These are phyloP conservation scores for Callionymus lyra DNA, from an alignment of 2,113 vertebrate species.

Conservation along the genomic window DNA sequence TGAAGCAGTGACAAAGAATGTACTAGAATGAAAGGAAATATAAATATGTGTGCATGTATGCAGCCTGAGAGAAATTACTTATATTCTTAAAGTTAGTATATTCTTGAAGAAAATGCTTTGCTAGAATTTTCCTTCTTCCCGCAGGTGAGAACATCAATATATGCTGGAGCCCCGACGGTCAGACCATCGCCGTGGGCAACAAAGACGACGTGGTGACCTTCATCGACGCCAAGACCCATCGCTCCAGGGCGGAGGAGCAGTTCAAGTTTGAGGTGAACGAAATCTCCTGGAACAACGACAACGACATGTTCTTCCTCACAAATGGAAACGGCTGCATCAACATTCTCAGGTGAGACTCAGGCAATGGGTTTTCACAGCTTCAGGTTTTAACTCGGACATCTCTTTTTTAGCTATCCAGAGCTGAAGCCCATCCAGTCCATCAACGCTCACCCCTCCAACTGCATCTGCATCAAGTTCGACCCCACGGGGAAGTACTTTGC, in stretches of 20 bases:
- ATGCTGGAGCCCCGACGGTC: constrained; percentile 96
- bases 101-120: too few species aligned
- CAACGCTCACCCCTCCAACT: constrained; percentile 97
- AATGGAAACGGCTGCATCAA: constrained; percentile 98
- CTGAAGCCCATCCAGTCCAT: constrained; percentile 97
- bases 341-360: constrained; percentile 77
- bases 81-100: too few species aligned
- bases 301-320: constrained; percentile 97
- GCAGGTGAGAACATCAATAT: constrained; percentile 97
- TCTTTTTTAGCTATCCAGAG: constrained; percentile 80
- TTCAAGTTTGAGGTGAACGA: constrained; percentile 99
- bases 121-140: not conserved
- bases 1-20: too few species aligned
- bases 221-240: constrained; percentile 90
- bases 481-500: constrained; percentile 96
- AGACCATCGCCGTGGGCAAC: constrained; percentile 96
- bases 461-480: constrained; percentile 98
- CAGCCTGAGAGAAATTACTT: too few species aligned
- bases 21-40: too few species aligned
- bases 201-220: constrained; percentile 99
- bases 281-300: constrained; percentile 98
- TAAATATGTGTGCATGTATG: too few species aligned
- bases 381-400: not conserved
- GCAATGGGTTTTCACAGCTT: not conserved
- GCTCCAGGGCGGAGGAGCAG: constrained; percentile 90